Base-by-base conservation (phyloP, 1,140 invertebrate genomes). In the Diachasmimorpha longicaudata region DNA sequence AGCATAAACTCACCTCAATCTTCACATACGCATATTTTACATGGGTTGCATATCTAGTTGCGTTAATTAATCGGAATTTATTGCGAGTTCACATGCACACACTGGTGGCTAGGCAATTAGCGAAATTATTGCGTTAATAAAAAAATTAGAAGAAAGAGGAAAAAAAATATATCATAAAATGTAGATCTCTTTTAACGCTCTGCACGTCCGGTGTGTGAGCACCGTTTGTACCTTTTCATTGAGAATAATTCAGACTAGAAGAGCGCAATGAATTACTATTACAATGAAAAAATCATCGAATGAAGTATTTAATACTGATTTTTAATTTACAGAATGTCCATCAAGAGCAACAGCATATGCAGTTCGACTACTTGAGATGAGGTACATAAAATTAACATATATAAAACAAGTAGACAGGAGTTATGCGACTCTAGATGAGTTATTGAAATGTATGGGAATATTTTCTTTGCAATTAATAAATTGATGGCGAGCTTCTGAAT, bases 311-410 rank as follows among this genome's bases (percentile, higher is more conserved):
- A 63, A 63, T 25, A 63, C 21, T 4, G 31, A 63, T 14, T 25
- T 63, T 25, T 63, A 4, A 25, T 63, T 25, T 63, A 25, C 48
- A 63, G 58, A 25, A 25, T 31, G 58, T 63, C 58, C 2, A 63
- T 63, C 21, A 25, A 63, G 58, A 25, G 21, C 19, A 31, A 21
- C n/a, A n/a, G n/a, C n/a, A n/a, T 58, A 63, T 63, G 58, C 58
- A 31, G 58, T 25, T 63, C n/a, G n/a, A 23, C 6, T 46, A 10
- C 21, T 63, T 31, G 0, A 31, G 31, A 63, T 25, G 21, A 23
- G 23, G 58, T 5, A 75, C 74, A 77, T 76, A 75, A 71, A 48
- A 81, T 79, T n/a, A n/a, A n/a, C n/a, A n/a, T n/a, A n/a, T n/a
- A n/a, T n/a, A n/a, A n/a, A n/a, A n/a, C n/a, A n/a, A n/a, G n/a